These are phyloP conservation scores for Rotaria socialis DNA, from an alignment of 2,888 invertebrate species.

Conservation along the genomic window DNA sequence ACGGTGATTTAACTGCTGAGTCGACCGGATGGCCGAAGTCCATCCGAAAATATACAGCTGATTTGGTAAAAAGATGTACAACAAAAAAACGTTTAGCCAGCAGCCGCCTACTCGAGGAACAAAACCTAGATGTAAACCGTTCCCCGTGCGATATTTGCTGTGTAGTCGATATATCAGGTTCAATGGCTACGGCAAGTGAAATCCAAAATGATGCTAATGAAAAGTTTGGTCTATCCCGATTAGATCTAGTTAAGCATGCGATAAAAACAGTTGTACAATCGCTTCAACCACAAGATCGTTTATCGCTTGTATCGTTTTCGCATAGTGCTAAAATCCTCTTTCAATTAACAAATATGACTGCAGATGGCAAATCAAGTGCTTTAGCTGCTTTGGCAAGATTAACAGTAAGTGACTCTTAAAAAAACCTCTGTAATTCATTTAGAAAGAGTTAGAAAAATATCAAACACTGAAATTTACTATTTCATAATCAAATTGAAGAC, in stretches of 20 bases:
- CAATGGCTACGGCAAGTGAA: neutral
- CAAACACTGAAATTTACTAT: too few species aligned
- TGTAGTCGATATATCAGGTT: conserved; percentile 21
- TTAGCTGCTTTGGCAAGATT: neutral
- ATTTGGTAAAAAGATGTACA: too few species aligned
- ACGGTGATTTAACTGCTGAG: too few species aligned
- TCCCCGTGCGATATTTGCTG: conserved; percentile 13
- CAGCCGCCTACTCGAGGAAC: too few species aligned
- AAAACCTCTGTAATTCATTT: too few species aligned
- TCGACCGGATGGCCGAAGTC: too few species aligned
- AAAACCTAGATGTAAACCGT: neutral
- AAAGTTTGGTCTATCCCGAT: conserved; percentile 2
- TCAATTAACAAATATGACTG: conserved; percentile 19
- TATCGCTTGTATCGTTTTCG: conserved; percentile 24
- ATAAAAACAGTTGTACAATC: neutral
- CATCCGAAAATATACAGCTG: too few species aligned
- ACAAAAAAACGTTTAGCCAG: too few species aligned
- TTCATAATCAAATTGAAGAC: too few species aligned
- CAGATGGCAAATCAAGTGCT: conserved; percentile 7
- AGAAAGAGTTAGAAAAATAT: too few species aligned
- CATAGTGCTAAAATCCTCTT: neutral
- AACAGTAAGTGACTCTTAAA: too few species aligned
- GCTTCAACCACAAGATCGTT: neutral
- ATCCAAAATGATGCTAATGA: conserved; percentile 12
- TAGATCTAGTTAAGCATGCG: conserved; percentile 21